A percentile compares a stretch with the other conserved stretches of the same genome.
Evolutionary conservation across 2,888 invertebrate genomes (phyloP).

Genomic region (Stictocephala bisonia): DNA sequence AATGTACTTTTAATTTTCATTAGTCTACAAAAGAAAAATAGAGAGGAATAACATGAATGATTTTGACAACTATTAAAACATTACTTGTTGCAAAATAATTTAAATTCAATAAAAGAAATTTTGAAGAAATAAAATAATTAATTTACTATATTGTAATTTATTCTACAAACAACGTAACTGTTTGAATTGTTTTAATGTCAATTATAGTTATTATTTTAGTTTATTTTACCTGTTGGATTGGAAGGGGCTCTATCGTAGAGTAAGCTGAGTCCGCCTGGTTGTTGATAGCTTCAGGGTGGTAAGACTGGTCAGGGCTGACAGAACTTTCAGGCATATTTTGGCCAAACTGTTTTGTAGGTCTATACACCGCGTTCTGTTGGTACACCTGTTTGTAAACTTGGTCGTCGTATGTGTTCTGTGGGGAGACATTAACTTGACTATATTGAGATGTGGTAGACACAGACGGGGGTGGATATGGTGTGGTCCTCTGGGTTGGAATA

Average conservation of each 20-base stretch:
- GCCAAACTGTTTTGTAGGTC: constrained; percentile 32
- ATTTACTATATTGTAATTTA: no score
- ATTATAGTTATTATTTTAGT: no score
- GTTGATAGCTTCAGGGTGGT: constrained; percentile 28
- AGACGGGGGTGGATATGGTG: constrained; percentile 51
- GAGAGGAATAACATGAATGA: no score
- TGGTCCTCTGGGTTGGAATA: constrained; percentile 14
- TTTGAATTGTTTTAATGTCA: no score
- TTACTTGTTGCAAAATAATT: no score
- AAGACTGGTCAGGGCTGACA: constrained; percentile 38
- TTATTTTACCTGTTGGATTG: constrained; percentile 56
- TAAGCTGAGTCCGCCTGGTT: background rate
- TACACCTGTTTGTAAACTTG: constrained; percentile 26
- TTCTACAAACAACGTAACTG: no score
- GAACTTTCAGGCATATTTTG: background rate
- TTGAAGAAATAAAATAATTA: no score
- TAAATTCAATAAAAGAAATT: no score
- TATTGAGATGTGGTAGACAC: constrained; percentile 18
- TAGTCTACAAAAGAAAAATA: no score
- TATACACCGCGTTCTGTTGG: constrained; percentile 12
- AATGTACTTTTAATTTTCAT: no score
- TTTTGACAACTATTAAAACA: no score
- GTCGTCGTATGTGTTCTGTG: constrained; percentile 4
- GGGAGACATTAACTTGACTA: constrained; percentile 16
- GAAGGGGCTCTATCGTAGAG: constrained; percentile 43